Percentiles rank a stretch among this genome's conserved stretches.
phyloP scores from a whole-genome alignment of 2,888 invertebrate genomes.

The Lysandra coridon region DNA sequence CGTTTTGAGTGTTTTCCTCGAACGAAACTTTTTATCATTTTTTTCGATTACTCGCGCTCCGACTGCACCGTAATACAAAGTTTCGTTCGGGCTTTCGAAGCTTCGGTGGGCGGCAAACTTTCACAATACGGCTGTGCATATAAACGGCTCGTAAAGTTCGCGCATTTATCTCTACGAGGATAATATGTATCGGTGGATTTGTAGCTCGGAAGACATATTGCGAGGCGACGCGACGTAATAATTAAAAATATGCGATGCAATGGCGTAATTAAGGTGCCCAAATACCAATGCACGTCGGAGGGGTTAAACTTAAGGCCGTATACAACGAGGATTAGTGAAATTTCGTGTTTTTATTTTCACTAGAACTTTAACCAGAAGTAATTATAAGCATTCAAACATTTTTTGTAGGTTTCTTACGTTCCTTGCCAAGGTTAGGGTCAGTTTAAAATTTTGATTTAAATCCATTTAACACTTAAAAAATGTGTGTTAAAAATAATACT shows the following conservation, averaged over 20 bases:
- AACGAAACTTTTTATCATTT: constrained; percentile 29
- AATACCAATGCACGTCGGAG: not conserved
- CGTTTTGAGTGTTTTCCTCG: constrained; percentile 34
- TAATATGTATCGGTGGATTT: not conserved
- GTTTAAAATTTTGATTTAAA: too few species aligned
- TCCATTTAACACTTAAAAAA: too few species aligned
- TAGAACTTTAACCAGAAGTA: too few species aligned
- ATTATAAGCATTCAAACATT: too few species aligned
- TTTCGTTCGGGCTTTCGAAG: not conserved
- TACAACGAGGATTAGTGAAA: too few species aligned
- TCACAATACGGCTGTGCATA: not conserved
- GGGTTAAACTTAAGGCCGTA: not conserved
- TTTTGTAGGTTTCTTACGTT: too few species aligned
- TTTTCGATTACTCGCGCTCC: constrained; percentile 2
- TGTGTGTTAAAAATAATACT: too few species aligned
- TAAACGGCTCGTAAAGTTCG: constrained; percentile 4
- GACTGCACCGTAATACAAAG: not conserved
- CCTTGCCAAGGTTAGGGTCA: too few species aligned
- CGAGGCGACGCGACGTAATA: not conserved
- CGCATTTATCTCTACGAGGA: not conserved
- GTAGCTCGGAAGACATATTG: not conserved
- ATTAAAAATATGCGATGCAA: not conserved
- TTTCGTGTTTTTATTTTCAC: too few species aligned
- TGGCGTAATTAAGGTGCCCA: not conserved
- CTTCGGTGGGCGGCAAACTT: not conserved